These are phyloP conservation scores for Metaphire vulgaris DNA, from an alignment of 1,140 invertebrate genomes.

Conservation along the genomic window DNA sequence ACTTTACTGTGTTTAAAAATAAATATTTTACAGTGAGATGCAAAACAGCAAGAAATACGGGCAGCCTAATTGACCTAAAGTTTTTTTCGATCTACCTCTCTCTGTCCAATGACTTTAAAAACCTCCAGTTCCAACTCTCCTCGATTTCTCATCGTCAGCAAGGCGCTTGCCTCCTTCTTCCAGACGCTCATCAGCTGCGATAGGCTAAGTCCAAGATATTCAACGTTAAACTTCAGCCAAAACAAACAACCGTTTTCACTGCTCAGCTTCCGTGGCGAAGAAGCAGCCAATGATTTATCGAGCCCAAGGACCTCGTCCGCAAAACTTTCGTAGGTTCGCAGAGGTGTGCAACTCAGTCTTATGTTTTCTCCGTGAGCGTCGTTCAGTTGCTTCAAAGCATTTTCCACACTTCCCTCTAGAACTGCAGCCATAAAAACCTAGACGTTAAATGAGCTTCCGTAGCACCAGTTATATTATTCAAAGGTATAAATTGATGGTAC, in stretches of 20 bases:
- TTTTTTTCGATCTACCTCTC: slow-evolving; percentile 15
- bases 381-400: slow-evolving; percentile 10
- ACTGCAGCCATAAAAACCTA: not conserved
- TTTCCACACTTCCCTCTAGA: slow-evolving; percentile 8
- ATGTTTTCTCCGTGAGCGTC: slow-evolving; percentile 14
- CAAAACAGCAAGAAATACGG: no score
- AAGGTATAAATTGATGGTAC: no score
- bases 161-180: slow-evolving; percentile 19
- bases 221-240: slow-evolving; percentile 21
- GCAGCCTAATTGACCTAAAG: no score
- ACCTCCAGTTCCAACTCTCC: slow-evolving; percentile 13
- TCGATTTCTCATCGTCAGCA: slow-evolving; percentile 16
- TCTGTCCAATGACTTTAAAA: slow-evolving; percentile 23
- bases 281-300: slow-evolving; percentile 1
- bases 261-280: not conserved
- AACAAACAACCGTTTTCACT: not conserved
- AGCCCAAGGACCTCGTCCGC: slow-evolving; percentile 21
- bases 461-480: not conserved
- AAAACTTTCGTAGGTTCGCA: slow-evolving; percentile 26
- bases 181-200: slow-evolving; percentile 4
- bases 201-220: slow-evolving; percentile 16
- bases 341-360: slow-evolving; percentile 12
- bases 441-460: not conserved
- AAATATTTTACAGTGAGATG: no score
- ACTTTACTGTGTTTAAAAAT: no score